Base-by-base conservation (phyloP, 2,797 vertebrate genomes). In the Leptatherina wallacei region DNA sequence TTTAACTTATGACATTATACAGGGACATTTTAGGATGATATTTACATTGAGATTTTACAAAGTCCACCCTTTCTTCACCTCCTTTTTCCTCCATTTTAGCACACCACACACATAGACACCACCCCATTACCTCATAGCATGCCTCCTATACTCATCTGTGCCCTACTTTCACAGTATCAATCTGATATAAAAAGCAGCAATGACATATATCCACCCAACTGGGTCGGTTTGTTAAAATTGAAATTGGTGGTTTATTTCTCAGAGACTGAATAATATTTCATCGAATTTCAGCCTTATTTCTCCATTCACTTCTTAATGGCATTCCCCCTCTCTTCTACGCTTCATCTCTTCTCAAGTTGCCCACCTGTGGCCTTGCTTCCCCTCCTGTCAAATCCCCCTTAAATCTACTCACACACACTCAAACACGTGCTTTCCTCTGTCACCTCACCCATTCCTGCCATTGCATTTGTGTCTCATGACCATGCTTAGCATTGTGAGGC, bases 341-440 rank as follows among this genome's bases (percentile, higher is more conserved):
- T 62, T 75, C 71, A 67, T 75, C 73, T 77, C 6, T 29, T 62
- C 63, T 55, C 73, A 77, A 71, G 61, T 76, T 71, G 80, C 86
- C 84, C 89, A 91, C 88, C 88, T 91, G 90, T 89, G 89, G 82
- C 73, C 80, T 36, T 8, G 59, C 79, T 88, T 87, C 72, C 61
- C 80, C 65, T 80, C 65, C 77, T 88, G 75, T 90, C 81, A 82
- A 58, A 65, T 18, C 70, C 70, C 49, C 62, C 35, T 29, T 47
- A 24, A 52, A 52, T 24, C 49, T 33, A 51, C 66, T 44, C 54
- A 54, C 65, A 49, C 73, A 44, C 75, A 44, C 66, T 10, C 40
- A 32, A 33, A 40, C 69, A 30, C 77, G 27, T 36, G 2, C 56
- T 13, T 47, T 60, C 38, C 61, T 11, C 69, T 44, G 72, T 84